phyloP scores from a whole-genome alignment of 2,888 invertebrate genomes.

The Tipula helvola region DNA sequence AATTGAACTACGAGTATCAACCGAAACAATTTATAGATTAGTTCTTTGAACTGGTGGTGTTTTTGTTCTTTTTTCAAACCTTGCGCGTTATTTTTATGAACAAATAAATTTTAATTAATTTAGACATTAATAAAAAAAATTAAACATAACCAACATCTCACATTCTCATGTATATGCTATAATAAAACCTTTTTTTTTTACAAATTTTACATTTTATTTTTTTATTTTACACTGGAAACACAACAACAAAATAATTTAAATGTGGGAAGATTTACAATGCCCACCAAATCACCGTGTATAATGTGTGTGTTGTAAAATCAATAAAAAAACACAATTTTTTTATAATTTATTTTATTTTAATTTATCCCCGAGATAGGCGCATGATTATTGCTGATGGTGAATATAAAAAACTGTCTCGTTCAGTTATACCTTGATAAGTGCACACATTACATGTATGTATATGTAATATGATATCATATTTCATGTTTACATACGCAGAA shows the following conservation, averaged over 20 bases:
- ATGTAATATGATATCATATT: background rate
- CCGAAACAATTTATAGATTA: background rate
- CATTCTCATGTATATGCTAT: background rate
- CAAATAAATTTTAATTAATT: background rate
- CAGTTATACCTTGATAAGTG: background rate
- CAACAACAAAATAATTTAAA: background rate
- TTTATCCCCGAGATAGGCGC: background rate
- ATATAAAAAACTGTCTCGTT: background rate
- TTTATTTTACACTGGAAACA: background rate
- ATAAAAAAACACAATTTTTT: background rate
- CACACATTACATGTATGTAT: background rate
- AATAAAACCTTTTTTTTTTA: background rate
- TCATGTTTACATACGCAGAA: background rate
- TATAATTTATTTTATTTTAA: too few species aligned
- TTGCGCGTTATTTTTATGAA: background rate
- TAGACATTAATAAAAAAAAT: background rate
- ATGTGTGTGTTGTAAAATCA: background rate
- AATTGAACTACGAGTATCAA: too few species aligned
- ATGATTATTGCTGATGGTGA: background rate
- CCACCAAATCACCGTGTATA: background rate
- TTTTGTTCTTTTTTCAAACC: background rate
- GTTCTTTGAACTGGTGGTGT: background rate
- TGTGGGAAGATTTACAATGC: slow-evolving; percentile 4
- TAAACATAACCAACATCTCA: background rate
- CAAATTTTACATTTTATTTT: background rate